phyloP scores from a whole-genome alignment of 2,888 invertebrate species.

The Perithous albicinctus region DNA sequence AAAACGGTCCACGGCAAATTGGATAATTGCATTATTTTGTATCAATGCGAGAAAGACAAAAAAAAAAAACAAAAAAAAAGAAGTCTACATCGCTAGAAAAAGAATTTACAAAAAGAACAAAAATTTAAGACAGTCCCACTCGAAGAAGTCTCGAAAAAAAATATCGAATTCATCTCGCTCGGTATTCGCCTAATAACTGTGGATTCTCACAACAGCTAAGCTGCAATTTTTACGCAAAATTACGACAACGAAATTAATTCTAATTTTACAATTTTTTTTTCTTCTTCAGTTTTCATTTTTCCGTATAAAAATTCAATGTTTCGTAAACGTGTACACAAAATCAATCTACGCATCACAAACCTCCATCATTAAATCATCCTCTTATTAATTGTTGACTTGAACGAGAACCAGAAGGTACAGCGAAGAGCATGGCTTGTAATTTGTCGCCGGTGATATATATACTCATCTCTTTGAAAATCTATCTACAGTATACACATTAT shows the following conservation, averaged over 20 bases:
- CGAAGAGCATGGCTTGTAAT: constrained; percentile 53
- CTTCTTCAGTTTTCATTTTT: too few relatives aligned
- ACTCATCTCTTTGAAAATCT: constrained; percentile 26
- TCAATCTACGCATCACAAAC: too few relatives aligned
- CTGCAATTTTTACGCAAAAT: too few relatives aligned
- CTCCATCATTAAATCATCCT: constrained; percentile 48
- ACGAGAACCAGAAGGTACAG: constrained; percentile 5
- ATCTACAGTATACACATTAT: neutral
- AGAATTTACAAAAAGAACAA: neutral
- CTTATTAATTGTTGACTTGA: constrained; percentile 49
- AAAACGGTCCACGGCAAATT: neutral
- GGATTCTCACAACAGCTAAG: neutral
- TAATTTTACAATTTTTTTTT: too few relatives aligned
- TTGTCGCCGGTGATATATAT: constrained; percentile 59
- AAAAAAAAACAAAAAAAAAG: too few relatives aligned
- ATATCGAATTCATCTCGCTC: neutral
- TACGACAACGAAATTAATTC: too few relatives aligned
- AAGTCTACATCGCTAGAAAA: neutral
- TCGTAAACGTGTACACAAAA: too few relatives aligned
- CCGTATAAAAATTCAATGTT: too few relatives aligned
- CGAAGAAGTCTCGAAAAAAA: neutral
- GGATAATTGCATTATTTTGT: constrained; percentile 2
- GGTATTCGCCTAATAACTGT: neutral
- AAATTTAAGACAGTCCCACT: neutral
- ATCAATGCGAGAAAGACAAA: neutral